phyloP scores from a whole-genome alignment of 2,797 vertebrate species.

The Steatocranus sp. region DNA sequence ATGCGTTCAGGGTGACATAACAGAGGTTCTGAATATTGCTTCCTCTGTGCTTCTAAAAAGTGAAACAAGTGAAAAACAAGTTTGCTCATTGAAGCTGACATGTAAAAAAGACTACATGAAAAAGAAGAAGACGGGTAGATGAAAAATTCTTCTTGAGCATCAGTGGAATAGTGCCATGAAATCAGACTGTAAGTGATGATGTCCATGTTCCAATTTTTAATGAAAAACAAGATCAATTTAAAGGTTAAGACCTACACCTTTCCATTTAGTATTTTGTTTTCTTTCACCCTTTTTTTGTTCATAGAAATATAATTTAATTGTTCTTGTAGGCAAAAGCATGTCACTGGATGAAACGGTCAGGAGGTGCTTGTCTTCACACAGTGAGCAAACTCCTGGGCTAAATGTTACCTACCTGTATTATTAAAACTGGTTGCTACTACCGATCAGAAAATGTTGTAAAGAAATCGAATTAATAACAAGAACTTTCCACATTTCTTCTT shows the following conservation, averaged over 20 bases:
- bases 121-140: neutral
- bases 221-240: neutral
- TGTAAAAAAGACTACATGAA: neutral
- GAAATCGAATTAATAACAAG: neutral
- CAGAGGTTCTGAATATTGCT: neutral
- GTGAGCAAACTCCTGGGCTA: neutral
- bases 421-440: neutral
- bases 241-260: neutral
- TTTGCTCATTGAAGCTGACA: neutral
- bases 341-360: neutral
- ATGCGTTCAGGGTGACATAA: neutral
- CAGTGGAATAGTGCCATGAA: neutral
- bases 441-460: neutral
- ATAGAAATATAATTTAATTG: neutral
- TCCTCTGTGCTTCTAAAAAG: neutral
- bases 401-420: neutral
- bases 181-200: neutral
- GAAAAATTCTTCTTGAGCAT: neutral
- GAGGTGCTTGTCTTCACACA: neutral
- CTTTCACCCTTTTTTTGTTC: accelerated
- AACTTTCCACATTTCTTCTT: neutral
- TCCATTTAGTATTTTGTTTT: neutral
- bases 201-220: neutral
- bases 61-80: neutral
- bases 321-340: neutral